A percentile compares a stretch with the other conserved stretches of the same genome.
These are phyloP conservation scores for Actinernus sp. DNA, from an alignment of 92 coral and sea anemone genomes.

Conservation along the genomic window DNA sequence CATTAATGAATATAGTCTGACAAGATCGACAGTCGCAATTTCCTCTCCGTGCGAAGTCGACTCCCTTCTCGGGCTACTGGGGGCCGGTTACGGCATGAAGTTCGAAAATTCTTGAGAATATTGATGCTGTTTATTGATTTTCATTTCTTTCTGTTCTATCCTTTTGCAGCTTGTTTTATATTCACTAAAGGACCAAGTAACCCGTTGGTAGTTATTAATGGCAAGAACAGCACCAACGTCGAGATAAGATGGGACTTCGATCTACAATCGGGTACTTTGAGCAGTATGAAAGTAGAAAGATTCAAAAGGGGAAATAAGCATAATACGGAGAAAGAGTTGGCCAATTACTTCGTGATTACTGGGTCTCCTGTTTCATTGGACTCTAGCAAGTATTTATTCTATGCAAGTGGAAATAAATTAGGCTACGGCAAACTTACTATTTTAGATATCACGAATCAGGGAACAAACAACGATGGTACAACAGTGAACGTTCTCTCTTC, in stretches of 20 bases:
- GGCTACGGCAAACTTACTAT: background rate
- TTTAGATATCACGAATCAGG: slow-evolving; percentile 9
- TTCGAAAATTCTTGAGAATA: too few species aligned
- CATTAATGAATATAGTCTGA: background rate
- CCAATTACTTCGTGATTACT: too few species aligned
- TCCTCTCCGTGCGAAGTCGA: too few species aligned
- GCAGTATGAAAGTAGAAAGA: background rate
- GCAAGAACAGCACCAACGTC: background rate
- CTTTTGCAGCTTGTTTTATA: background rate
- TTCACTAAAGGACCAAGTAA: background rate
- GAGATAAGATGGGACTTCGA: slow-evolving; percentile 11
- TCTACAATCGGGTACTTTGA: background rate
- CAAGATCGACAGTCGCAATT: too few species aligned
- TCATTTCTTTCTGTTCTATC: background rate
- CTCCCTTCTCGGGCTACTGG: too few species aligned
- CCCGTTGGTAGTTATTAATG: background rate
- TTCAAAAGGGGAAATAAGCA: background rate
- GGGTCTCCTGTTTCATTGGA: too few species aligned
- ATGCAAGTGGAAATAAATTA: too few species aligned
- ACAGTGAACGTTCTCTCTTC: background rate
- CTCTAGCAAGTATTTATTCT: too few species aligned
- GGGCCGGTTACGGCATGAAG: too few species aligned
- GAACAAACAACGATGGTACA: background rate
- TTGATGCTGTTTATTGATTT: too few species aligned
- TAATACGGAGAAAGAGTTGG: background rate